A percentile compares a stretch with the other conserved stretches of the same genome.
Conservation (phyloP, 1,140 invertebrate genomes). For the Adelges cooleyi region DNA sequence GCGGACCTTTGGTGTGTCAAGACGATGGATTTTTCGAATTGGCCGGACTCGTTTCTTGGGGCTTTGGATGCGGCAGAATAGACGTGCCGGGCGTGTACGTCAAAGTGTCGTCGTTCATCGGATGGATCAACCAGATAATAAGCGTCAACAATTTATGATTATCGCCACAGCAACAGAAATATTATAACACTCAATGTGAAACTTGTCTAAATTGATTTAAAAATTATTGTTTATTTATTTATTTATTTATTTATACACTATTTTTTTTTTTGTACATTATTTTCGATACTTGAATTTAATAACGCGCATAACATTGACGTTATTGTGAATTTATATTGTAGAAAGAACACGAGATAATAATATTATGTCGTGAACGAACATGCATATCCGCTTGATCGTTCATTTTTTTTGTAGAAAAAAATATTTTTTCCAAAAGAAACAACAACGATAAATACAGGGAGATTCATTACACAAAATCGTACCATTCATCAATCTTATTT, state of each 20-base stretch:
- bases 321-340: too few relatives aligned
- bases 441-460: too few relatives aligned
- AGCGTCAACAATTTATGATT: constrained; percentile 80
- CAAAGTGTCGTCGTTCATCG: constrained; percentile 86
- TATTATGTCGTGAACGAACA: too few relatives aligned
- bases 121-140: constrained; percentile 95
- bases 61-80: constrained; percentile 76
- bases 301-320: too few relatives aligned
- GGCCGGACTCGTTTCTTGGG: constrained; percentile 82
- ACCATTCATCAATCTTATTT: too few relatives aligned
- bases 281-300: too few relatives aligned
- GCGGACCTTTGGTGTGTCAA: constrained; percentile 80
- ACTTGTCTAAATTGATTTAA: background rate
- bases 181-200: background rate
- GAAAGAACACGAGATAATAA: too few relatives aligned
- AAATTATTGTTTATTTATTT: background rate
- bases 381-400: too few relatives aligned
- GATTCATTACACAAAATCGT: too few relatives aligned
- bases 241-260: constrained; percentile 10
- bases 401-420: too few relatives aligned
- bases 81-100: constrained; percentile 89
- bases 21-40: constrained; percentile 86
- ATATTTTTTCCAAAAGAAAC: too few relatives aligned
- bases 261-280: background rate
- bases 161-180: too few relatives aligned